These are phyloP conservation scores for Bursaphelenchus okinawaensis DNA, from an alignment of 2,888 invertebrate species.

Conservation along the genomic window DNA sequence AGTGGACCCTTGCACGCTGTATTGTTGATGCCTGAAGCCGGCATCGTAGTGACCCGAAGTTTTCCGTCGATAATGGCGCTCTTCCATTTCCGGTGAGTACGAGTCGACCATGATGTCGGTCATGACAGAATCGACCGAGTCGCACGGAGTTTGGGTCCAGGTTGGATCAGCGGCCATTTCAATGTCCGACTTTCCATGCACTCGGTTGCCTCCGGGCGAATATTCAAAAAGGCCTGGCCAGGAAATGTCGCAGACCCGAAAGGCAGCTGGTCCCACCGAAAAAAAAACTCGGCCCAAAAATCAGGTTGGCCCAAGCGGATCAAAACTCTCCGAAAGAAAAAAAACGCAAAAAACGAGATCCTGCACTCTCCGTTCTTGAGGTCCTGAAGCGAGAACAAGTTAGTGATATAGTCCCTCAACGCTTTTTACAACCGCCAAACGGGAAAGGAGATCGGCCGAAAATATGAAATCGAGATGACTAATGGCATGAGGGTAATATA, in stretches of 20 bases:
- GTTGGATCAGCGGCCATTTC: neutral
- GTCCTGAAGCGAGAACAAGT: neutral
- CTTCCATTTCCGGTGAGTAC: neutral
- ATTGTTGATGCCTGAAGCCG: slow-evolving; percentile 4
- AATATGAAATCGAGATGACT: no score
- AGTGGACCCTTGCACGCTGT: slow-evolving; percentile 12
- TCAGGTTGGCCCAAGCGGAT: neutral
- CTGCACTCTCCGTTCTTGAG: neutral
- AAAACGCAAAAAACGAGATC: neutral
- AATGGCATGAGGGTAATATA: neutral
- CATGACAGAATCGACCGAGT: neutral
- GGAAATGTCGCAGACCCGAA: neutral
- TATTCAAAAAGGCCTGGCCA: neutral
- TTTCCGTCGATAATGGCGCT: neutral
- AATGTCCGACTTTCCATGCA: neutral
- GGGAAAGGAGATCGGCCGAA: no score
- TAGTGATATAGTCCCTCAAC: no score
- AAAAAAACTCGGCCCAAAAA: neutral
- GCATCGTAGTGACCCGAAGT: slow-evolving; percentile 2
- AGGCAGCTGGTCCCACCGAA: neutral
- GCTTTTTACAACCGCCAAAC: no score
- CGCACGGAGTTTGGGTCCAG: neutral
- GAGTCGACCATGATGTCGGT: neutral
- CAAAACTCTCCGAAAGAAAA: neutral
- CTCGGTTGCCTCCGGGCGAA: neutral